Evolutionary conservation across 1,140 invertebrate species (phyloP), one percentile per base, ranked within the genome.

Genomic region (Meloidogyne hapla): DNA sequence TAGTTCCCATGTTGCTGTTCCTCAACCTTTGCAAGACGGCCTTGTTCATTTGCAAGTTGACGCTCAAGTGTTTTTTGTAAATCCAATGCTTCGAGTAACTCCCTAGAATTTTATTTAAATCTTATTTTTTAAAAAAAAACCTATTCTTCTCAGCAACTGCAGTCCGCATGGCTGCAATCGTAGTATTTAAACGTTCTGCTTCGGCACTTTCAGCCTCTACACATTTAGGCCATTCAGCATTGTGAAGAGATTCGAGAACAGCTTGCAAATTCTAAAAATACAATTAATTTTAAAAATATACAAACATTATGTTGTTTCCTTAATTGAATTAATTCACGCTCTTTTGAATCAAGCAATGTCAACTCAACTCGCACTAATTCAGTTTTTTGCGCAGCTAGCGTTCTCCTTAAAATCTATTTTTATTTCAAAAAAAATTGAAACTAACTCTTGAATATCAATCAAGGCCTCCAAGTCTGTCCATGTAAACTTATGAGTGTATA

Each of bases 151-250:
- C 69, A 21, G 56, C 62, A 21, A 73, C 25, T n/a, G 77, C 77
- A 3, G 70, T 79, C 9, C 68, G 77, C 79, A 80, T 80, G 15
- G 80, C 79, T 2, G 79, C 79, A 65, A 80, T 80, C 2, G 79
- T 79, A 2, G 72, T 78, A 26, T 80, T 63, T n/a, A 80, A 45
- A 6, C 79, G 79, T 48, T 80, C 73, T 4, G 79, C 68, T 45
- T 79, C 72, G 0, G 38, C 28, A 15, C 28, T 38, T 66, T 80
- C 78, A 28, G 42, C 6, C 6, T 69, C 73, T 25, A 76, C 33
- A 25, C 38, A 21, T n/a, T 40, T 63, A 1, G 65, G 38, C 79
- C 77, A 80, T 21, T 81, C 62, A 40, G 70, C 72, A 28, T 80
- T 80, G 9, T 74, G 79, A n/a, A 80, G 45, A 26, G 79, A 80